phyloP scores from a whole-genome alignment of 1,140 invertebrate genomes.

The Drosophila leontia region DNA sequence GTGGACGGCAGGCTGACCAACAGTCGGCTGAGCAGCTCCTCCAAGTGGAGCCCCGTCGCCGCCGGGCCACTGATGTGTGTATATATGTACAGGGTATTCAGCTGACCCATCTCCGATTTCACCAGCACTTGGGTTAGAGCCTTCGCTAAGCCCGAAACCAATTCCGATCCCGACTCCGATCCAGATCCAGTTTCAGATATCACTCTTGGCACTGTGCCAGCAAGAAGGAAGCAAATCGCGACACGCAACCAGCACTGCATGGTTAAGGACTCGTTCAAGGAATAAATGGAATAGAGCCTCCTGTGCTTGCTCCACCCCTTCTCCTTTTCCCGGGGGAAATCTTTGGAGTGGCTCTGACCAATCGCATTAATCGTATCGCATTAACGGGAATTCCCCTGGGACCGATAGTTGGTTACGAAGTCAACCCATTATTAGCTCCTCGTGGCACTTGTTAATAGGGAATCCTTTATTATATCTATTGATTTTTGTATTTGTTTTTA shows the following conservation, averaged over 20 bases:
- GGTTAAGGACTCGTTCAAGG: not conserved
- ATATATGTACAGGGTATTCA: conserved; percentile 51
- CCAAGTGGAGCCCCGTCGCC: conserved; percentile 5
- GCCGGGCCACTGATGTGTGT: conserved; percentile 22
- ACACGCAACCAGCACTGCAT: conserved; percentile 9
- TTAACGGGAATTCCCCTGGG: not conserved
- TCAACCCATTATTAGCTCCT: not conserved
- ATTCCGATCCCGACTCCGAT: too few species aligned
- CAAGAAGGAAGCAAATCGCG: not conserved
- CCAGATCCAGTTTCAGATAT: not conserved
- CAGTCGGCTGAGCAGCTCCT: conserved; percentile 33
- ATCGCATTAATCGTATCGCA: conserved; percentile 24
- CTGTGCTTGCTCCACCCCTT: not conserved
- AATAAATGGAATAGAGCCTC: not conserved
- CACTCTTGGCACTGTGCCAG: not conserved
- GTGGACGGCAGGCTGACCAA: conserved; percentile 1
- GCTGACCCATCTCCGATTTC: conserved; percentile 52
- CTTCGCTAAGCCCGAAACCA: conserved; percentile 8
- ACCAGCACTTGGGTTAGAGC: conserved; percentile 49
- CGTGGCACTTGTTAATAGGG: not conserved
- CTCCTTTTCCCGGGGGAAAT: conserved; percentile 19
- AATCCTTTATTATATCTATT: not conserved
- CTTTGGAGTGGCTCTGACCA: conserved; percentile 4
- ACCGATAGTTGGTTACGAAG: not conserved
- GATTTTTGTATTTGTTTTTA: not conserved